Evolutionary conservation across 2,113 vertebrate genomes (phyloP).

Genomic region (Pangasianodon hypophthalmus): DNA sequence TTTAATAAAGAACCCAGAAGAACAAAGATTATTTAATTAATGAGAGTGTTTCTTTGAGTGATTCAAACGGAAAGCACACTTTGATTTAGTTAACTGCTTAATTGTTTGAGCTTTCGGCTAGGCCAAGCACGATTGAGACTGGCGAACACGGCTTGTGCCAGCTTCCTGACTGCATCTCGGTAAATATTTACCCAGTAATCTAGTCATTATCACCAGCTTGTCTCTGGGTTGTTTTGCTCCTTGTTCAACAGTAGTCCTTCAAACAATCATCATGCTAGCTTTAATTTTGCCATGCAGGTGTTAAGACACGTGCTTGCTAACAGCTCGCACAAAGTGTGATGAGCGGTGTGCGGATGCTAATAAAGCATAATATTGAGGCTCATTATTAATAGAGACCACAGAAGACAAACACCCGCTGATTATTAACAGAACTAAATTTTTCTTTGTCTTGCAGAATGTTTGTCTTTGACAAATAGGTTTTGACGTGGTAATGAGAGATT

Average conservation of each 20-base stretch:
- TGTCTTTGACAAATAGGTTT: conserved; percentile 38
- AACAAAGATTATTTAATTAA: conserved; percentile 19
- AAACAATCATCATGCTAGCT: conserved; percentile 51
- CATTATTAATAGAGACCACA: conserved; percentile 41
- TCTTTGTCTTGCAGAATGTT: conserved; percentile 3
- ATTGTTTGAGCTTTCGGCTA: conserved; percentile 16
- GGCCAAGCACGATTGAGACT: background rate
- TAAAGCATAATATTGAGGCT: conserved; percentile 20
- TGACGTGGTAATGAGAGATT: conserved; percentile 16
- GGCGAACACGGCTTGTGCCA: conserved; percentile 16
- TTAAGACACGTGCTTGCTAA: conserved; percentile 43
- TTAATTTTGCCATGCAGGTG: conserved; percentile 31
- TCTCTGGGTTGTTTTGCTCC: conserved; percentile 52
- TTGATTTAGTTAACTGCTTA: conserved; percentile 22
- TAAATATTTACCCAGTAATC: conserved; percentile 54
- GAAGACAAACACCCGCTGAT: conserved; percentile 19
- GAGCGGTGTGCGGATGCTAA: conserved; percentile 48
- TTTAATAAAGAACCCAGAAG: conserved; percentile 10
- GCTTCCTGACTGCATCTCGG: conserved; percentile 17
- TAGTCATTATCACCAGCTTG: conserved; percentile 48
- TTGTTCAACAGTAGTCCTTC: conserved; percentile 52
- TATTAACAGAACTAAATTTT: conserved; percentile 32
- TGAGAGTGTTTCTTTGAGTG: background rate
- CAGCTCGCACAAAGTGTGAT: conserved; percentile 39
- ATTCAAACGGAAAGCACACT: background rate